These are phyloP conservation scores for Balearica regulorum DNA, from an alignment of 2,797 vertebrate genomes.

Conservation along the genomic window DNA sequence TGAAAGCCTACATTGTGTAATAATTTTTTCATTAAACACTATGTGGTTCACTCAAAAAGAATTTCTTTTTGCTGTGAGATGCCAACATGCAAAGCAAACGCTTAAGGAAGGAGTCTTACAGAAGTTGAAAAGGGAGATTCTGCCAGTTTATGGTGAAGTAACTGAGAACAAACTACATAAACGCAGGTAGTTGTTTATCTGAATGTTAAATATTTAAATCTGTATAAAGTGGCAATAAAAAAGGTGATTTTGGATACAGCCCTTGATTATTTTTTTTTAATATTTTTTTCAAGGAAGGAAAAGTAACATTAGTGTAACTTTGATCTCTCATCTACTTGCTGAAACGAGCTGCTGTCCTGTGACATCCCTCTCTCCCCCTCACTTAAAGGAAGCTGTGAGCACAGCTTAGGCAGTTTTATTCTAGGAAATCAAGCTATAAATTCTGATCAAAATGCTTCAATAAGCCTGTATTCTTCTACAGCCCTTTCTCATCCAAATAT, in stretches of 20 bases:
- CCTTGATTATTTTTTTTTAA: background rate
- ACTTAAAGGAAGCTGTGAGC: background rate
- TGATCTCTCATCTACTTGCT: background rate
- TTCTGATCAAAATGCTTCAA: background rate
- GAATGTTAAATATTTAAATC: conserved; percentile 16
- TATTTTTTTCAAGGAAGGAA: background rate
- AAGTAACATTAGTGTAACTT: background rate
- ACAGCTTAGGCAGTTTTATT: background rate
- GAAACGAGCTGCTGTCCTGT: background rate
- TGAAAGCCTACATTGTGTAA: background rate
- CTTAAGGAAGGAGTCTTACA: background rate
- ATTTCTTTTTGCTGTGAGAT: background rate
- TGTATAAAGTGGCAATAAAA: conserved; percentile 28
- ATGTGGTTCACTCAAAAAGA: background rate
- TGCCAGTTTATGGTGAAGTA: background rate
- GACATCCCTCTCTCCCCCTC: background rate
- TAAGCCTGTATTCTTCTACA: background rate
- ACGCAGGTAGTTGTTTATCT: background rate
- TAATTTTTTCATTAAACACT: conserved; percentile 16
- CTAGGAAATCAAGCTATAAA: background rate
- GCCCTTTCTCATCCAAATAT: background rate
- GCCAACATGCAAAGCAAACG: background rate
- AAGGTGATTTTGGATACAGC: background rate
- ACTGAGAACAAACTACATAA: background rate
- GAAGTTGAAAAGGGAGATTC: background rate